A percentile compares a stretch with the other conserved stretches of the same genome.
Conservation (phyloP, 1,140 invertebrate species). For the Magallana ariakensis region DNA sequence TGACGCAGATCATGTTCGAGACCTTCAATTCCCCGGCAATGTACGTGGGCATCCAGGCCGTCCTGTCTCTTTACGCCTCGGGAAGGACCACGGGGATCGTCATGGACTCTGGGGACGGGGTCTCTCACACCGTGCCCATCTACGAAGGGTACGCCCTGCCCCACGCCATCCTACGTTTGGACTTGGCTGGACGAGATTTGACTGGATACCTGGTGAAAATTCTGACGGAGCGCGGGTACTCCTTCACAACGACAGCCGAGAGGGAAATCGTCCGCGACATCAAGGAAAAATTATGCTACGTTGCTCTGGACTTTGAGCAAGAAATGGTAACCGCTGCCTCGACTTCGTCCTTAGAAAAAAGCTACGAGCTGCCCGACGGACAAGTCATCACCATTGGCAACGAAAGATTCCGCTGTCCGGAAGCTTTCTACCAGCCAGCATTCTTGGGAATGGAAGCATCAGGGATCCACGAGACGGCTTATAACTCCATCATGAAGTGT, state of each 20-base stretch:
- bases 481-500: conserved; percentile 89
- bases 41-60: conserved; percentile 96
- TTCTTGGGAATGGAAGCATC: conserved; percentile 75
- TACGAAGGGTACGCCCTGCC: conserved; percentile 91
- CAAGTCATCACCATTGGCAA: conserved; percentile 95
- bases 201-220: conserved; percentile 97
- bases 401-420: conserved; percentile 83
- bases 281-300: conserved; percentile 91
- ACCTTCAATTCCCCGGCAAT: conserved; percentile 94
- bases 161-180: conserved; percentile 96
- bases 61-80: conserved; percentile 94
- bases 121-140: conserved; percentile 93
- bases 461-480: conserved; percentile 84
- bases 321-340: conserved; percentile 94
- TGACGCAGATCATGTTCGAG: conserved; percentile 84
- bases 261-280: conserved; percentile 90
- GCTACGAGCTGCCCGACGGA: conserved; percentile 81
- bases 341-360: conserved; percentile 76
- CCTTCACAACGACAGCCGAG: conserved; percentile 91
- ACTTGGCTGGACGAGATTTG: conserved; percentile 92
- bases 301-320: conserved; percentile 90
- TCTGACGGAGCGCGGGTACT: conserved; percentile 88
- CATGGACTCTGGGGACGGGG: conserved; percentile 94
- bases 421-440: conserved; percentile 87
- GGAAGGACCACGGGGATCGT: conserved; percentile 97